Evolutionary conservation across 1,140 invertebrate genomes (phyloP).

Genomic region (Adelges cooleyi): DNA sequence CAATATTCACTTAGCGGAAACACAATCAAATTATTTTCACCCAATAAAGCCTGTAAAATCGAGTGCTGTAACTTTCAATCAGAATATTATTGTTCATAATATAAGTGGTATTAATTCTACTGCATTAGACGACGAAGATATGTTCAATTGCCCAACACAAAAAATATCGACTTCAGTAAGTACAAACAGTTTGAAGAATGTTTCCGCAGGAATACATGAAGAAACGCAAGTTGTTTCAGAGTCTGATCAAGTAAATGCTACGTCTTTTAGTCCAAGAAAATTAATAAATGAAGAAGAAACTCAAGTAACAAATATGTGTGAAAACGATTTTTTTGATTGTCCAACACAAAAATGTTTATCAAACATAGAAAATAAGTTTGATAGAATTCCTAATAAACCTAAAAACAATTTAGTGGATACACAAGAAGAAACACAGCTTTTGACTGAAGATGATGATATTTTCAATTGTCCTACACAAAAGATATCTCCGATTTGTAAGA

Average conservation of each 20-base stretch:
- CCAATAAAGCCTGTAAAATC: too few species aligned
- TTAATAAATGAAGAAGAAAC: too few species aligned
- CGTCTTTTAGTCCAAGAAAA: too few species aligned
- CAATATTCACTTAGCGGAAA: neutral
- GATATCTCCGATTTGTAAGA: neutral
- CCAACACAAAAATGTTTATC: slow-evolving; percentile 15
- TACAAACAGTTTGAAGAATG: too few species aligned
- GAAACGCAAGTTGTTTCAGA: too few species aligned
- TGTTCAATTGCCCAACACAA: neutral
- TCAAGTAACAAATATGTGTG: neutral
- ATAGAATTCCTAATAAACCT: neutral
- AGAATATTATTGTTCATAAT: too few species aligned
- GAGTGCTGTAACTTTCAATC: too few species aligned
- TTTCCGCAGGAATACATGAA: too few species aligned
- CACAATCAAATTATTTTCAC: neutral
- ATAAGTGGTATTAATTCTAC: too few species aligned
- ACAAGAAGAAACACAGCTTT: neutral
- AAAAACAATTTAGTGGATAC: neutral
- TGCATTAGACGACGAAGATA: neutral
- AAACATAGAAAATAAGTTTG: neutral
- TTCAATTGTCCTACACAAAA: neutral
- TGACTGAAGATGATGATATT: neutral
- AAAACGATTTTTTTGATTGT: neutral
- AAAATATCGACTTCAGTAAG: neutral
- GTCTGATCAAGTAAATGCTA: too few species aligned